These are phyloP conservation scores for Hydrozoanthus gracilis DNA, from an alignment of 92 coral and sea anemone genomes.

Conservation along the genomic window DNA sequence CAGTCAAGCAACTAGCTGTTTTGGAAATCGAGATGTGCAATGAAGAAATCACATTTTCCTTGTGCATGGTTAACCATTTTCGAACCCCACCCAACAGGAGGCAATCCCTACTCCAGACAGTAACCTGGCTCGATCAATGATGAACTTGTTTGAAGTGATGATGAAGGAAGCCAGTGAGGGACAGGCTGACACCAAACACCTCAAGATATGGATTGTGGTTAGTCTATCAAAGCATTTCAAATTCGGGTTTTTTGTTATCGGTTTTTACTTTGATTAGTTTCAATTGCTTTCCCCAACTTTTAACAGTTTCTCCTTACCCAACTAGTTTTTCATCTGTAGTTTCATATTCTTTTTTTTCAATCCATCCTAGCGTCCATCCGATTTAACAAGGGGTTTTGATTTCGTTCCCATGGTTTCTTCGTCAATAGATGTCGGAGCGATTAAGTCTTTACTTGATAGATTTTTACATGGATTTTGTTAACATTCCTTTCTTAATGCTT, in stretches of 20 bases:
- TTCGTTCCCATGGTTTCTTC: too few species aligned
- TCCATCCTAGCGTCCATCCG: background rate
- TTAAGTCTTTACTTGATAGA: too few species aligned
- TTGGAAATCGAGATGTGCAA: too few species aligned
- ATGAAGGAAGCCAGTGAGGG: slow-evolving; percentile 84
- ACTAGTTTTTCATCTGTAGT: background rate
- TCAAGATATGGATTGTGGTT: slow-evolving; percentile 94
- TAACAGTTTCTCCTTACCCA: too few species aligned
- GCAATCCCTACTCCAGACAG: slow-evolving; percentile 92
- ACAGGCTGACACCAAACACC: slow-evolving; percentile 77
- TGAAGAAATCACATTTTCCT: background rate
- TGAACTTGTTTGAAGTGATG: slow-evolving; percentile 98
- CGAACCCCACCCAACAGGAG: slow-evolving; percentile 57
- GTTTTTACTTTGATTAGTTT: background rate
- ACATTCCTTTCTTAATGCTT: background rate
- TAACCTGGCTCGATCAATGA: slow-evolving; percentile 93
- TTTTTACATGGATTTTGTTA: background rate
- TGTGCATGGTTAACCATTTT: too few species aligned
- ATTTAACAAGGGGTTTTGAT: too few species aligned
- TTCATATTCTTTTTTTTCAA: background rate
- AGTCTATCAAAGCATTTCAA: slow-evolving; percentile 29
- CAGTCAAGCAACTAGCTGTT: too few species aligned
- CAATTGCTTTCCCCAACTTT: background rate
- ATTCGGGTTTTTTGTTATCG: background rate
- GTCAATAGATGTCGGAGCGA: too few species aligned